Percentiles rank a stretch among this genome's conserved stretches.
Evolutionary conservation across 2,113 vertebrate genomes (phyloP).

Genomic region (Misgurnus mizolepis): DNA sequence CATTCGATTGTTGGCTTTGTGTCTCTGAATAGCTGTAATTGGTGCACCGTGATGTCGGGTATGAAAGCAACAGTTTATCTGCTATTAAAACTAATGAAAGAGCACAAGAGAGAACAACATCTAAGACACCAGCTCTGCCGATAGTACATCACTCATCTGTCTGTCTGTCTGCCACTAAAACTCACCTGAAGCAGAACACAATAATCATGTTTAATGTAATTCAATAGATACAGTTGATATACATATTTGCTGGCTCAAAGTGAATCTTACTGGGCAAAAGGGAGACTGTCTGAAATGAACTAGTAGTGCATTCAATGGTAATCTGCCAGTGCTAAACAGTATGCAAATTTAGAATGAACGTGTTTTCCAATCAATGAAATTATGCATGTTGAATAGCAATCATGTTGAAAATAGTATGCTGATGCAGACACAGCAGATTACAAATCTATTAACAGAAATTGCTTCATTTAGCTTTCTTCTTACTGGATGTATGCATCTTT

Average conservation of each 20-base stretch:
- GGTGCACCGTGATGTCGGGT: conserved; percentile 49
- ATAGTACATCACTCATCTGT: not conserved
- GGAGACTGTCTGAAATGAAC: not conserved
- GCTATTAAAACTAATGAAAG: conserved; percentile 49
- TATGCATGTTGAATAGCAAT: too few species aligned
- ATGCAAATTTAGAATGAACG: not conserved
- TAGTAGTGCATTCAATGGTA: too few species aligned
- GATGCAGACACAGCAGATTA: too few species aligned
- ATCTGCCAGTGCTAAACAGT: not conserved
- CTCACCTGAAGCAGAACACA: not conserved
- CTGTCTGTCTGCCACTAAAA: not conserved
- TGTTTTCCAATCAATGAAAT: not conserved
- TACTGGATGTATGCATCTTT: too few species aligned
- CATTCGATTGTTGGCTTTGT: conserved; percentile 55
- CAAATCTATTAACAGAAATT: too few species aligned
- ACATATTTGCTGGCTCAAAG: not conserved
- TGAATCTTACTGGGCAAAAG: not conserved
- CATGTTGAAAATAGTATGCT: too few species aligned
- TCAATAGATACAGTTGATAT: not conserved
- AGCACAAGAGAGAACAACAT: conserved; percentile 26
- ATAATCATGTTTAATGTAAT: not conserved
- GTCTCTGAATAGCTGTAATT: conserved; percentile 53
- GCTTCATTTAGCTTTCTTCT: too few species aligned
- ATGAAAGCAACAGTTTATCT: conserved; percentile 53
- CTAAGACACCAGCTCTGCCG: conserved; percentile 42